Evolutionary conservation across 2,113 vertebrate species (phyloP).

Genomic region (Takifugu flavidus): DNA sequence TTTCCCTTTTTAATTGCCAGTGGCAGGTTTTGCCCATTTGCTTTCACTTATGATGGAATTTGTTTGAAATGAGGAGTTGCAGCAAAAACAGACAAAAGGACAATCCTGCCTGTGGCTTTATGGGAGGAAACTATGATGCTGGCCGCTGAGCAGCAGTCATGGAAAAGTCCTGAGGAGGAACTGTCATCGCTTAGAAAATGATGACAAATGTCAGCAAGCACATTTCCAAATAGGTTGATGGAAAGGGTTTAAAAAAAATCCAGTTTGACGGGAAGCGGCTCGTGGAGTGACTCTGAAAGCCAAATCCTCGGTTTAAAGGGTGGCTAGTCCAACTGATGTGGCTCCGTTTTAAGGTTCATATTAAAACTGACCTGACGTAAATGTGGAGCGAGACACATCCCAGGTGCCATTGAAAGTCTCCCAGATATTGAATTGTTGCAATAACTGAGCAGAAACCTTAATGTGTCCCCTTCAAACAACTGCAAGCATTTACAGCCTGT

Average conservation of each 20-base stretch:
- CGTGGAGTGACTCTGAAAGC: background rate
- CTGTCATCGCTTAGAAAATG: constrained; percentile 25
- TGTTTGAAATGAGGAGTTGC: constrained; percentile 10
- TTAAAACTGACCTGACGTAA: background rate
- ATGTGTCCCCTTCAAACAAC: constrained; percentile 17
- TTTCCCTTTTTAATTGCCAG: background rate
- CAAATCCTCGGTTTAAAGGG: background rate
- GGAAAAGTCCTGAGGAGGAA: constrained; percentile 29
- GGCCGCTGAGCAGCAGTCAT: constrained; percentile 15
- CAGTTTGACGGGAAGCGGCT: background rate
- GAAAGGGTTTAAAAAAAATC: background rate
- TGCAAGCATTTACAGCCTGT: constrained; percentile 52
- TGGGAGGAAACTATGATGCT: constrained; percentile 53
- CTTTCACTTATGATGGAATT: too few species aligned
- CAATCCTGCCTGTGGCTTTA: constrained; percentile 18
- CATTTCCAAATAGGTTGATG: constrained; percentile 14
- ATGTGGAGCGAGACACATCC: constrained; percentile 4
- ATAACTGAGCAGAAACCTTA: constrained; percentile 8
- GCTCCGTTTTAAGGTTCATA: background rate
- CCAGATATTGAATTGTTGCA: constrained; percentile 5
- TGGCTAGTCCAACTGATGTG: too few species aligned
- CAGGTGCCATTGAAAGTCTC: constrained; percentile 16
- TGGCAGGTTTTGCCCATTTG: too few species aligned
- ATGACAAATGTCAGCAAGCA: constrained; percentile 29
- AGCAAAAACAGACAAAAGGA: background rate